Base-by-base conservation (phyloP, 2,797 vertebrate species). In the Trachurus trachurus region DNA sequence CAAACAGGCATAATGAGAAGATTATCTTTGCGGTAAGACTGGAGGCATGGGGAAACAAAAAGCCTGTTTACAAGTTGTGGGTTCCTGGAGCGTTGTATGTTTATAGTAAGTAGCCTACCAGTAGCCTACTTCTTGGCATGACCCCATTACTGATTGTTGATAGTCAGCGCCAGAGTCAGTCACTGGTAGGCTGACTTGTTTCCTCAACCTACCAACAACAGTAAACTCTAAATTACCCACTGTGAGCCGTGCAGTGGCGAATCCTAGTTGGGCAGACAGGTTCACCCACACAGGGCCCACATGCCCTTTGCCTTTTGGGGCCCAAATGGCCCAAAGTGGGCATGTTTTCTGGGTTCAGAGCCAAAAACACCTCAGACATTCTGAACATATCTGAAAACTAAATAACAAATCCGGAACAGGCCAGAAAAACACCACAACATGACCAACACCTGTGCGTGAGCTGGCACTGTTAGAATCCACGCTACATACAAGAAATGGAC, bases 331-430 rank as follows among this genome's bases (percentile, higher is more conserved):
- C 26, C 26, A 26, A 26, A 26, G 3, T 26, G 26, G 26, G 26
- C 26, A 26, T 26, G 3, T 26, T 26, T 26, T 26, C 34, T 37
- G 34, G 6, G 7, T 8, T 37, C 8, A 7, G 34, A 9, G 34
- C 34, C 2, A 37, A 37, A 37, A 37, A 9, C 34, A 9, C 34
- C 22, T 26, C 52, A 54, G 22, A 26, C 52, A 26, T 22, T 12
- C 12, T 31, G 21, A 56, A 44, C 58, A 21, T 1, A 69, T 9
- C 11, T 39, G 12, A 5, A 53, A 64, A 70, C 49, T 76, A 64
- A 64, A 66, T 16, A 59, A 40, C n/a, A 62, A 26, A 66, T 9
- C 39, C 50, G 58, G 63, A 68, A 70, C 49, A 59, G 53, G 5
- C 7, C 11, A 0, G 45, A 42, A 4, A 58, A 71, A 45, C 0